phyloP scores from a whole-genome alignment of 2,113 vertebrate species.

The Protobothrops flavoviridis region DNA sequence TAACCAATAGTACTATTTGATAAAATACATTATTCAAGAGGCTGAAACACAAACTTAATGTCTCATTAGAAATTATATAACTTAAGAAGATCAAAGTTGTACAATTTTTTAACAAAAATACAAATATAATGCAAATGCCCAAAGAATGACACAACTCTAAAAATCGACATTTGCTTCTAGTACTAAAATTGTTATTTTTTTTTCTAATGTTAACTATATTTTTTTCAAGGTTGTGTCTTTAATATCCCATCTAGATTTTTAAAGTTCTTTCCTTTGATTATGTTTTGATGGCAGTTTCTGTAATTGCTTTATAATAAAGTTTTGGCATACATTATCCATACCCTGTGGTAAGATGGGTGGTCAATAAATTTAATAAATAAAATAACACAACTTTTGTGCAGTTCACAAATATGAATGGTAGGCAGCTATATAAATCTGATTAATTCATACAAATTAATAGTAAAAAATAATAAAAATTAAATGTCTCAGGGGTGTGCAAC shows the following conservation, averaged over 20 bases:
- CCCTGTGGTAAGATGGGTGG: not conserved
- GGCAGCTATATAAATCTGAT: not conserved
- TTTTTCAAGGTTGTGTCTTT: not conserved
- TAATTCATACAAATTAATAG: not conserved
- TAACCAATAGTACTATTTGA: not conserved
- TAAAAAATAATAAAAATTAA: not conserved
- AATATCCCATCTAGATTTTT: not conserved
- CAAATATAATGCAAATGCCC: not conserved
- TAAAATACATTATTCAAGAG: not conserved
- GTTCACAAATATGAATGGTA: not conserved
- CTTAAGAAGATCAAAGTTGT: not conserved
- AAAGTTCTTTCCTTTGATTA: not conserved
- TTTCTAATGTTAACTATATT: not conserved
- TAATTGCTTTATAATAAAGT: not conserved
- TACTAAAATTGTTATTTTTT: not conserved
- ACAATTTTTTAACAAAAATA: not conserved
- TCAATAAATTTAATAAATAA: not conserved
- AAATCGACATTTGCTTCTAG: not conserved
- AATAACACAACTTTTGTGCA: not conserved
- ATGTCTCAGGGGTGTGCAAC: not conserved
- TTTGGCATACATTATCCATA: not conserved
- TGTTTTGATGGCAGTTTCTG: not conserved
- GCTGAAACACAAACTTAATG: not conserved
- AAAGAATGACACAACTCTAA: not conserved
- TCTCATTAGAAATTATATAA: not conserved